Evolutionary conservation across 2,113 vertebrate species (phyloP).

Genomic region (Leptodactylus fuscus): DNA sequence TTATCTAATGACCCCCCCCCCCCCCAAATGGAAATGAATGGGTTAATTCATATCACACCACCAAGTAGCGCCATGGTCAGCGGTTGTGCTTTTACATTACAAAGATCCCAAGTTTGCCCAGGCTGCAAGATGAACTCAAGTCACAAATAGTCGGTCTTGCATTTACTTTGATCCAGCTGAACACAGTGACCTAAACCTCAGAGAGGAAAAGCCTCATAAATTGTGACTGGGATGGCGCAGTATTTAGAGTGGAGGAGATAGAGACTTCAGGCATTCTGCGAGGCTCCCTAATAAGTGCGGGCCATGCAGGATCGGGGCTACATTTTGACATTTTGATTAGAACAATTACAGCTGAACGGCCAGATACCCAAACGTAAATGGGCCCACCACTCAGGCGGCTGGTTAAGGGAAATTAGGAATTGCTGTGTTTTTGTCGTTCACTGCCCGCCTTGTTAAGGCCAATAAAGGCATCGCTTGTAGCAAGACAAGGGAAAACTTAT

Average conservation of each 20-base stretch:
- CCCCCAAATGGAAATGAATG: neutral
- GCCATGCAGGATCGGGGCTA: constrained; percentile 57
- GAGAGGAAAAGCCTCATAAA: neutral
- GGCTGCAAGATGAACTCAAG: constrained; percentile 2
- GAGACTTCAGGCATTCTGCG: constrained; percentile 50
- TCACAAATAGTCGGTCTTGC: constrained; percentile 42
- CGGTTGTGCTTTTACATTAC: neutral
- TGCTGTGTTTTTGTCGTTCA: constrained; percentile 47
- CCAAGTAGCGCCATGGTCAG: too few relatives aligned
- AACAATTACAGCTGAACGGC: constrained; percentile 60
- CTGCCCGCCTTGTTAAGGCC: constrained; percentile 59
- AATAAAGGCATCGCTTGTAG: constrained; percentile 64
- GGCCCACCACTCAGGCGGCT: constrained; percentile 62
- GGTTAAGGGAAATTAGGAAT: constrained; percentile 53
- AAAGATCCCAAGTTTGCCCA: neutral
- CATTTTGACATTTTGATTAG: constrained; percentile 67
- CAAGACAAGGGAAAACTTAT: constrained; percentile 65
- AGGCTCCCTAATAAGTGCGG: constrained; percentile 11
- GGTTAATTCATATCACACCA: constrained; percentile 1
- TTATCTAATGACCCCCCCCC: too few relatives aligned
- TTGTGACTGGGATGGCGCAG: neutral
- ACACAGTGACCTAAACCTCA: constrained; percentile 8
- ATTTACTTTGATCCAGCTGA: constrained; percentile 44
- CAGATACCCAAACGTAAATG: constrained; percentile 59
- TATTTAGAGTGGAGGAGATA: neutral